Base-by-base conservation (phyloP, 2,113 vertebrate genomes). In the Aptenodytes forsteri region DNA sequence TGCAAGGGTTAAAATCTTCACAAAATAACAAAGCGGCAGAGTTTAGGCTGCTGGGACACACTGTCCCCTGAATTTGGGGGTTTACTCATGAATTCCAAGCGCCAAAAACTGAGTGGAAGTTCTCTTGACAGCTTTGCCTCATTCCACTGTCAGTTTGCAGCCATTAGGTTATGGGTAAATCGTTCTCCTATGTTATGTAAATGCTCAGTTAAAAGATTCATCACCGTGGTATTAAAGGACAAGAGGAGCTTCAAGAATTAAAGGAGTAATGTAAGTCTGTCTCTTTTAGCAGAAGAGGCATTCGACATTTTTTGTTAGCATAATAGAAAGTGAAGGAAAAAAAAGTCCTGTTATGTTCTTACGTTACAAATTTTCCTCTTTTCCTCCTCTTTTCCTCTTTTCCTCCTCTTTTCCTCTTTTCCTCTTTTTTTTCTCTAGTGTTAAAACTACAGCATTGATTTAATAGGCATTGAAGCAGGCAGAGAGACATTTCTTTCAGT, bases 91-190 rank as follows among this genome's bases (percentile, higher is more conserved):
- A 64, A 30, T 76, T 81, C 7, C 8, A 61, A 38, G 25, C 0
- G 1, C 4, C 0, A 3, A 27, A 47, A 6, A 1, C 2, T 40
- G 2, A 1, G 7, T 34, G 7, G 30, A 69, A 64, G 2, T 7
- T 77, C 14, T 42, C 22, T 36, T n/a, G 9, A 7, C 5, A 56
- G 1, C 3, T 56, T 62, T 82, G 6, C 6, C 16, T 29, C 2
- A 2, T 52, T 65, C 17, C 3, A 16, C 6, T 42, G 3, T 25
- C 14, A 59, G 29, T 50, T 61, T 88, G 27, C 17, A 38, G 9
- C 6, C 2, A 17, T 13, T 25, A 38, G 1, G 10, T 61, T 61
- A 19, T 9, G 65, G 13, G 15, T 8, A 70, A 65, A 26, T 9
- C 0, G 1, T 34, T 7, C 1, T 49, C 1, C 18, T 42, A 2